Conservation (phyloP, 2,888 invertebrate species). For the Apamea epomidion region DNA sequence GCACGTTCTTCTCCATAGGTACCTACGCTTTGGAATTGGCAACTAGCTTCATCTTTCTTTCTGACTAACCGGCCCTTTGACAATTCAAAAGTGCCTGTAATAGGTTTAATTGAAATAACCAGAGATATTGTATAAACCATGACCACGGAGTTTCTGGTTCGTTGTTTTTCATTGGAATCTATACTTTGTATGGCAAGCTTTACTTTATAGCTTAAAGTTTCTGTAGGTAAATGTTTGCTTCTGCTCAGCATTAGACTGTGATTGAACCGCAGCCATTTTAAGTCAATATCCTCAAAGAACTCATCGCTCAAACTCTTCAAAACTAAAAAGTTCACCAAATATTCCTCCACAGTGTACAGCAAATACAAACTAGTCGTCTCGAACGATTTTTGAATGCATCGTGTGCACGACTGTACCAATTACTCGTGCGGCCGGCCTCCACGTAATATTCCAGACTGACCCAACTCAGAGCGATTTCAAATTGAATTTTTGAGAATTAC, state of each 20-base stretch:
- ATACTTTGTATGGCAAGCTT: neutral
- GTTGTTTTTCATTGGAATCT: neutral
- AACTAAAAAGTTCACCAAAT: constrained; percentile 1
- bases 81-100: too few species aligned
- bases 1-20: too few species aligned
- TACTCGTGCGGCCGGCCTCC: constrained; percentile 75
- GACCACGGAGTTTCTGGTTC: neutral
- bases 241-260: neutral
- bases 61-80: too few species aligned
- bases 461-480: constrained; percentile 80
- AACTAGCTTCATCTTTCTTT: too few species aligned
- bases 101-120: neutral
- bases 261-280: neutral
- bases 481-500: constrained; percentile 84
- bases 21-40: too few species aligned
- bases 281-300: constrained; percentile 2
- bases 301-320: neutral
- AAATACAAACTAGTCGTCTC: constrained; percentile 52
- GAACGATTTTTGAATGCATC: constrained; percentile 81
- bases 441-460: constrained; percentile 75
- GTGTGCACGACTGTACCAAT: constrained; percentile 80
- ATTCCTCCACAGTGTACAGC: constrained; percentile 40
- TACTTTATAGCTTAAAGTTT: neutral
- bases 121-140: neutral
- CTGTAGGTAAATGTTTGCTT: neutral